Evolutionary conservation across 2,797 vertebrate species (phyloP).

Genomic region (Dipus sagitta): DNA sequence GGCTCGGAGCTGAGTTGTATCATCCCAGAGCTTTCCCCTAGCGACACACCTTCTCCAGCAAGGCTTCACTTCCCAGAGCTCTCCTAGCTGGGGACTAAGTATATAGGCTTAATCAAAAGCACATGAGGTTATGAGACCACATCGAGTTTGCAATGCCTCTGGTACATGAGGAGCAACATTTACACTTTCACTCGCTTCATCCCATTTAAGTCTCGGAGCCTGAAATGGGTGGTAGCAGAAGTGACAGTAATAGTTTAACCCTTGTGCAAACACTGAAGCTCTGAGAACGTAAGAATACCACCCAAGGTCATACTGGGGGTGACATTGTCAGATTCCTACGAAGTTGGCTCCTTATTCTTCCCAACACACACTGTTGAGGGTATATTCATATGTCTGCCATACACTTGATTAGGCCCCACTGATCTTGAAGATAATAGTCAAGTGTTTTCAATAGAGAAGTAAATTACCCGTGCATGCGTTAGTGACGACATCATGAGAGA

Average conservation of each 20-base stretch:
- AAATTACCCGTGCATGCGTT: no score
- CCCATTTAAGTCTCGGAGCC: neutral
- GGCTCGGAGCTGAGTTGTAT: no score
- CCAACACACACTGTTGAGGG: rapidly evolving
- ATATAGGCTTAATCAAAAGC: no score
- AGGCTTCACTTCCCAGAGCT: no score
- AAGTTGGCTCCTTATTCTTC: neutral
- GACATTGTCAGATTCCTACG: neutral
- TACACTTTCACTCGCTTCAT: neutral
- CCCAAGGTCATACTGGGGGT: neutral
- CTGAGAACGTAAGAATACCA: neutral
- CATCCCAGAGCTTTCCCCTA: no score
- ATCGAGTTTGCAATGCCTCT: neutral
- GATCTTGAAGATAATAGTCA: neutral
- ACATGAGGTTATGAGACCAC: no score
- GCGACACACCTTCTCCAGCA: no score
- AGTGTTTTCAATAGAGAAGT: neutral
- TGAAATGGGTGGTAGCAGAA: neutral
- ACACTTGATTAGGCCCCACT: neutral
- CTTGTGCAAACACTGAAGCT: neutral
- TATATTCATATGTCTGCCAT: neutral
- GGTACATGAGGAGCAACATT: neutral
- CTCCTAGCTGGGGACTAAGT: no score
- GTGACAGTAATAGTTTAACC: no score
- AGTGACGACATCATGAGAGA: rapidly evolving